Conservation (phyloP, 2,113 vertebrate species). For the Gobiocypris rarus region DNA sequence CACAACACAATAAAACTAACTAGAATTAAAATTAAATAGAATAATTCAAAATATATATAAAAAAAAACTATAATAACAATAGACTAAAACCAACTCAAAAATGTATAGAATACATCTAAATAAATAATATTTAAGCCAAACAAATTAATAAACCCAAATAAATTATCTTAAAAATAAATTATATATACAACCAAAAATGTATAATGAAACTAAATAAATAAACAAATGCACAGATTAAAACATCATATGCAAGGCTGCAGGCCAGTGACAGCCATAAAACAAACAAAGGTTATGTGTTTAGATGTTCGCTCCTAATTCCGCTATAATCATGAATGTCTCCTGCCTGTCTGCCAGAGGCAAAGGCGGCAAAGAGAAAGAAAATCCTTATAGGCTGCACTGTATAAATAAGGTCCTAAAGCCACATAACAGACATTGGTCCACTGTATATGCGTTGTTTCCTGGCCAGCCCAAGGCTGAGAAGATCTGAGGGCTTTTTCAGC, state of each 20-base stretch:
- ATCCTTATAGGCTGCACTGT: not conserved
- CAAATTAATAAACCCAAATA: no score
- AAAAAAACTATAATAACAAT: no score
- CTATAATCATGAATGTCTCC: not conserved
- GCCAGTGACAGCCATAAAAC: not conserved
- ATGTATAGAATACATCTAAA: no score
- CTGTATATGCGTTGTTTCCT: slow-evolving; percentile 43
- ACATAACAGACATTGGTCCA: slow-evolving; percentile 23
- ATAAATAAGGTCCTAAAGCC: slow-evolving; percentile 35
- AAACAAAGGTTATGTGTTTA: not conserved
- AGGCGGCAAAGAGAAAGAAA: not conserved
- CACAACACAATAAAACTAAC: no score
- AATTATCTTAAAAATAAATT: no score
- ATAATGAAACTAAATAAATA: not conserved
- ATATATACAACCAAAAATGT: not conserved
- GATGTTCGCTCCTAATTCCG: not conserved
- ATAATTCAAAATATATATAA: no score
- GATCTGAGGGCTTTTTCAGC: slow-evolving; percentile 49
- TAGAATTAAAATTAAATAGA: no score
- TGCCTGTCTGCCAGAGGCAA: slow-evolving; percentile 32
- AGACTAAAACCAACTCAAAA: no score
- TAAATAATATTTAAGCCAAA: no score
- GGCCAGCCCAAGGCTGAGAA: slow-evolving; percentile 17
- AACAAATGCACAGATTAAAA: not conserved
- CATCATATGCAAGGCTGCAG: not conserved